These are phyloP conservation scores for Deroptyus accipitrinus DNA, from an alignment of 2,113 vertebrate genomes.

Conservation along the genomic window DNA sequence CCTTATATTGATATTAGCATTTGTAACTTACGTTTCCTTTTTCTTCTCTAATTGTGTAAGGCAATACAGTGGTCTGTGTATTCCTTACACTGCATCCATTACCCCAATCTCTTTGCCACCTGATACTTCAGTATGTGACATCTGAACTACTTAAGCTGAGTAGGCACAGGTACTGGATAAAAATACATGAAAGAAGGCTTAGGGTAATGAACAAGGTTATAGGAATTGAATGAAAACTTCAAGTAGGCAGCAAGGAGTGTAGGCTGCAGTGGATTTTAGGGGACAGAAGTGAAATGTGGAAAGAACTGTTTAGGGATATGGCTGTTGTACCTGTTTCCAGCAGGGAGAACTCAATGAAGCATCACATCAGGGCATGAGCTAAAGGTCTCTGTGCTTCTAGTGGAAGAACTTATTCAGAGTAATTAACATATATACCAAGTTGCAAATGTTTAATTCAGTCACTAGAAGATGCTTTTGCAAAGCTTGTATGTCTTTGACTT, in stretches of 20 bases:
- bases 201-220: neutral
- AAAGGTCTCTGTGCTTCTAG: neutral
- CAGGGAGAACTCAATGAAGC: neutral
- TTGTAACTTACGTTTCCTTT: neutral
- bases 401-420: neutral
- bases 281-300: neutral
- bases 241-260: neutral
- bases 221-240: neutral
- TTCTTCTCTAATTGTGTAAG: neutral
- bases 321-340: neutral
- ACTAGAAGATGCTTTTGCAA: neutral
- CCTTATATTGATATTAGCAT: neutral
- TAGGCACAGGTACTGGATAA: neutral
- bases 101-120: neutral
- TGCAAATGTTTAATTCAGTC: neutral
- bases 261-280: neutral
- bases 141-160: neutral
- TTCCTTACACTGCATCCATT: neutral
- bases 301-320: neutral
- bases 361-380: neutral
- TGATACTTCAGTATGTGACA: fast-evolving
- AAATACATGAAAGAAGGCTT: neutral
- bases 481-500: neutral
- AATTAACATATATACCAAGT: neutral
- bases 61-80: neutral